phyloP scores from a whole-genome alignment of 2,797 vertebrate genomes.

The Ctenopoma multispine region DNA sequence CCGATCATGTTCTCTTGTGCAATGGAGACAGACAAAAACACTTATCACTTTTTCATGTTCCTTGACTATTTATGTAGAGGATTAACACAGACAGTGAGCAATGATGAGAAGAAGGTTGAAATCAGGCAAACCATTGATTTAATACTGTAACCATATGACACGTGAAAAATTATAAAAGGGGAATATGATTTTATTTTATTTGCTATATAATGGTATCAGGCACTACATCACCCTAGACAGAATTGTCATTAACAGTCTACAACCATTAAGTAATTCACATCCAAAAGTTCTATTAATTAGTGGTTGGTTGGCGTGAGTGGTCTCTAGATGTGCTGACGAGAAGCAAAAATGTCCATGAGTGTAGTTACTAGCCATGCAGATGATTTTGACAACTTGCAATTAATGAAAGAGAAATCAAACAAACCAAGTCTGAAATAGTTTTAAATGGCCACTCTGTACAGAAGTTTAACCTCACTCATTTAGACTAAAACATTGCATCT shows the following conservation, averaged over 20 bases:
- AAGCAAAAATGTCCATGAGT: conserved; percentile 41
- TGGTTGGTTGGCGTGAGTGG: conserved; percentile 78
- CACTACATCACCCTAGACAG: conserved; percentile 61
- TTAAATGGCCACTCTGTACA: background rate
- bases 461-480: background rate
- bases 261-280: conserved; percentile 71
- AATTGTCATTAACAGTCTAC: conserved; percentile 64
- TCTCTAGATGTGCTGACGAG: conserved; percentile 60
- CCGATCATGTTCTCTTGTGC: background rate
- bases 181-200: conserved; percentile 69
- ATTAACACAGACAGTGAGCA: background rate
- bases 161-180: conserved; percentile 40
- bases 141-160: conserved; percentile 42
- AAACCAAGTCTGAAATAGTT: conserved; percentile 11
- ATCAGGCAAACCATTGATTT: conserved; percentile 21
- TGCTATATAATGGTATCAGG: conserved; percentile 59
- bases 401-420: conserved; percentile 15
- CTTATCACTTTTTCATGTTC: background rate
- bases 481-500: conserved; percentile 15
- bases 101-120: background rate
- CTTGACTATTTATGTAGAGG: conserved; percentile 4
- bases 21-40: background rate
- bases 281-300: conserved; percentile 71
- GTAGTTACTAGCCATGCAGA: conserved; percentile 27
- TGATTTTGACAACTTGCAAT: conserved; percentile 21